A percentile compares a stretch with the other conserved stretches of the same genome.
Conservation (phyloP, 1,140 invertebrate species). For the Oscheius sp. region DNA sequence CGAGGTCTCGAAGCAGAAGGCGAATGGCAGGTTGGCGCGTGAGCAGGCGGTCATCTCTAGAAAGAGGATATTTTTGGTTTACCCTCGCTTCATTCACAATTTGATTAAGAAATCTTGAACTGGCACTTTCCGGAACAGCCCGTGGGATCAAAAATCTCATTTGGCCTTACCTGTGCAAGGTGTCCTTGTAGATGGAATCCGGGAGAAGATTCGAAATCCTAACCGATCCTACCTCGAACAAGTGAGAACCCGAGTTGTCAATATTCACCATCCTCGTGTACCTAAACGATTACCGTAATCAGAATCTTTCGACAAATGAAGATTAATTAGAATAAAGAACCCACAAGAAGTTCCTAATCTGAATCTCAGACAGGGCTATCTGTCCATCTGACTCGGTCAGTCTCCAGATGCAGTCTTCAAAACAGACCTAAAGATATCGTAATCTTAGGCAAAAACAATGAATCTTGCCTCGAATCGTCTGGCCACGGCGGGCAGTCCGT, state of each 20-base stretch:
- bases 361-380: conserved; percentile 89
- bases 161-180: conserved; percentile 30
- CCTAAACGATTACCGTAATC: conserved; percentile 59
- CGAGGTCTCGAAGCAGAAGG: conserved; percentile 54
- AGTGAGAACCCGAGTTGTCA: conserved; percentile 93
- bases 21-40: conserved; percentile 55
- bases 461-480: conserved; percentile 87
- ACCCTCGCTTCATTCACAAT: too few relatives aligned
- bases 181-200: conserved; percentile 81
- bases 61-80: background rate
- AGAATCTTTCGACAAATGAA: too few relatives aligned
- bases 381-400: conserved; percentile 95
- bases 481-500: conserved; percentile 66
- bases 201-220: conserved; percentile 89
- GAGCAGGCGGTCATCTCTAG: conserved; percentile 22
- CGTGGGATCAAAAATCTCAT: background rate
- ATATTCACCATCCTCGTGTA: conserved; percentile 94
- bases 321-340: conserved; percentile 49
- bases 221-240: conserved; percentile 92
- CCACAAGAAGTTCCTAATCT: conserved; percentile 89
- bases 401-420: conserved; percentile 96
- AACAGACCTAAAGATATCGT: too few relatives aligned
- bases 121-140: too few relatives aligned
- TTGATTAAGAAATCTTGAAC: too few relatives aligned
- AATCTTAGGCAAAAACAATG: too few relatives aligned